Percentiles rank a stretch among this genome's conserved stretches.
These are phyloP conservation scores for Zoanthus sansibaricus DNA, from an alignment of 92 coral and sea anemone genomes.

Conservation along the genomic window DNA sequence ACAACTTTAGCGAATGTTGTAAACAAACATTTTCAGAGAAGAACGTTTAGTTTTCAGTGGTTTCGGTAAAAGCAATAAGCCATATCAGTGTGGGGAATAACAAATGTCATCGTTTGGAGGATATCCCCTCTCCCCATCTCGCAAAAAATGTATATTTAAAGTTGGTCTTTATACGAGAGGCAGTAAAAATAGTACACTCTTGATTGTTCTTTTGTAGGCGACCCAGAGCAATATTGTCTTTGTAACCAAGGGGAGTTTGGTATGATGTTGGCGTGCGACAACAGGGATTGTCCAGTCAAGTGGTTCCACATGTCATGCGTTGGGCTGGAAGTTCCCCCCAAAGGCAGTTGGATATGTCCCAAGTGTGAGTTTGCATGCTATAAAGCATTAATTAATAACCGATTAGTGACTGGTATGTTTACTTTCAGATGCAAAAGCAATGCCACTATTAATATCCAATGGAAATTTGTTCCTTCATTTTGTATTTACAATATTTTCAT, in stretches of 20 bases:
- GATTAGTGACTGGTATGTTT: constrained; percentile 29
- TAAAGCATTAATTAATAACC: constrained; percentile 37
- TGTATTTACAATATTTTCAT: constrained; percentile 51
- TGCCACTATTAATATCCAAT: constrained; percentile 52
- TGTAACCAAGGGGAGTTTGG: constrained; percentile 70
- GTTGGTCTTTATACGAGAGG: constrained; percentile 33
- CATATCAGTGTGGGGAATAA: constrained; percentile 41
- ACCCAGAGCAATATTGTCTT: constrained; percentile 51
- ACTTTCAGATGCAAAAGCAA: constrained; percentile 44
- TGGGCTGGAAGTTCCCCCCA: constrained; percentile 55
- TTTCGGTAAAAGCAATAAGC: constrained; percentile 54
- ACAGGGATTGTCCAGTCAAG: constrained; percentile 44
- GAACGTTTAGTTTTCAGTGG: constrained; percentile 54
- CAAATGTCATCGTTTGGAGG: constrained; percentile 32
- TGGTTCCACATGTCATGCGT: constrained; percentile 65
- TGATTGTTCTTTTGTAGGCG: constrained; percentile 53
- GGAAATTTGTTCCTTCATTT: constrained; percentile 55
- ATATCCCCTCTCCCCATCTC: constrained; percentile 30
- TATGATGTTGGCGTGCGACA: constrained; percentile 66
- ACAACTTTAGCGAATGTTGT: constrained; percentile 57
- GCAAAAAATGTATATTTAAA: constrained; percentile 24
- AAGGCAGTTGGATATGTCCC: constrained; percentile 55
- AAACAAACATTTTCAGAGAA: constrained; percentile 57
- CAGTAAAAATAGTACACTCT: constrained; percentile 30
- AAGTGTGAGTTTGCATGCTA: constrained; percentile 50